phyloP scores from a whole-genome alignment of 2,888 invertebrate species.

The Penaeus monodon region DNA sequence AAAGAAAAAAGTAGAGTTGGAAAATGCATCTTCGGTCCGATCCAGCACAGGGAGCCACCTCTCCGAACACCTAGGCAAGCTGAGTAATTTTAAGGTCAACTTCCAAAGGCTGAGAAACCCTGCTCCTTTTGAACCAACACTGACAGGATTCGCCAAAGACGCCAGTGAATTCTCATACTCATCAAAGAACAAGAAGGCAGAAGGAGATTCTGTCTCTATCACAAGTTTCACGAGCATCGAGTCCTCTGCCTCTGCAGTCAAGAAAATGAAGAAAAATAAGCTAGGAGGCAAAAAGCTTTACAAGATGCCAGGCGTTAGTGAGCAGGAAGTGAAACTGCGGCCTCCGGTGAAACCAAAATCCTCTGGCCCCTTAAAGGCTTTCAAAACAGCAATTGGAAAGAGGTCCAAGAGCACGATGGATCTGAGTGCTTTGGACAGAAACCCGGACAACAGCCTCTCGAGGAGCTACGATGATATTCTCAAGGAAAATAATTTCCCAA shows the following conservation, averaged over 20 bases:
- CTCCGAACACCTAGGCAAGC: slow-evolving; percentile 37
- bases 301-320: neutral
- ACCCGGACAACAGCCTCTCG: slow-evolving; percentile 34
- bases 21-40: slow-evolving; percentile 21
- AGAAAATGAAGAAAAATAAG: slow-evolving; percentile 8
- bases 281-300: slow-evolving; percentile 12
- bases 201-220: slow-evolving; percentile 44
- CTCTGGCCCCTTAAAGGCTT: slow-evolving; percentile 30
- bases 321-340: slow-evolving; percentile 26
- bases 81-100: slow-evolving; percentile 35
- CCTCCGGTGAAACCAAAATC: slow-evolving; percentile 8
- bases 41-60: slow-evolving; percentile 45
- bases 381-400: slow-evolving; percentile 41
- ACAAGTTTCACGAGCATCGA: slow-evolving; percentile 57
- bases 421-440: slow-evolving; percentile 33
- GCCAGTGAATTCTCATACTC: slow-evolving; percentile 26
- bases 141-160: slow-evolving; percentile 37
- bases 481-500: slow-evolving; percentile 55
- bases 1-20: slow-evolving; percentile 38
- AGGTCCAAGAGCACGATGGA: slow-evolving; percentile 42
- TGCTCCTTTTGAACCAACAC: slow-evolving; percentile 21
- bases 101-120: slow-evolving; percentile 28
- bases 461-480: slow-evolving; percentile 58
- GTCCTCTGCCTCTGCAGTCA: slow-evolving; percentile 46
- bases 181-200: neutral